Conservation (phyloP, 2,888 invertebrate species). For the Callosobruchus maculatus region DNA sequence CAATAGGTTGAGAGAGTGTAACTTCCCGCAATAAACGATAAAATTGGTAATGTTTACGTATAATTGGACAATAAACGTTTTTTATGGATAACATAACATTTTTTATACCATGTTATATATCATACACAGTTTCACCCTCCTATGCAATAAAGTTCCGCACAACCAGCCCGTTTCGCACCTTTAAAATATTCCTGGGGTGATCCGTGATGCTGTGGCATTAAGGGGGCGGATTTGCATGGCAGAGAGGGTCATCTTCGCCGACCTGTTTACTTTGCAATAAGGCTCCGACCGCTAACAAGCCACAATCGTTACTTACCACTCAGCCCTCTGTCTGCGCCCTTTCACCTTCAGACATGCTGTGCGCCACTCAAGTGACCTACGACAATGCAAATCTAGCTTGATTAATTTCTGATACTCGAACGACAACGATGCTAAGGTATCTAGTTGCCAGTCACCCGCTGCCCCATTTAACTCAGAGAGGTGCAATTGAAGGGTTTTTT, state of each 20-base stretch:
- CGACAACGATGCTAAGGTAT: not conserved
- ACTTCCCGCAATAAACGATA: too few relatives aligned
- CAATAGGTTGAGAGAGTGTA: too few relatives aligned
- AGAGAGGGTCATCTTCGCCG: constrained; percentile 40
- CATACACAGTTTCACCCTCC: too few relatives aligned
- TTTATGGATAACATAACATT: too few relatives aligned
- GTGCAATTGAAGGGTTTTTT: too few relatives aligned
- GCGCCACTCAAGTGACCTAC: not conserved
- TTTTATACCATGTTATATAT: too few relatives aligned
- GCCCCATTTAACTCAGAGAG: too few relatives aligned
- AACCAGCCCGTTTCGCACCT: not conserved
- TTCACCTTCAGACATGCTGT: not conserved
- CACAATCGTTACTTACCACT: not conserved
- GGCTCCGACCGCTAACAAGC: constrained; percentile 21
- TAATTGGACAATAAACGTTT: too few relatives aligned
- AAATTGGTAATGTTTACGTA: too few relatives aligned
- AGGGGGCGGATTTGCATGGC: constrained; percentile 40
- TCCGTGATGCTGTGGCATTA: not conserved
- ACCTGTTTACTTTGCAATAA: constrained; percentile 39
- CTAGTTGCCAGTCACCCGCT: too few relatives aligned
- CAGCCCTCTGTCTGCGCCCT: not conserved
- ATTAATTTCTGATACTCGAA: not conserved
- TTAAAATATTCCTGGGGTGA: not conserved
- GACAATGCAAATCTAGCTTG: not conserved
- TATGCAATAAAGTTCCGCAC: not conserved